A percentile compares a stretch with the other conserved stretches of the same genome.
Conservation (phyloP, 1,140 invertebrate genomes). For the Drosophila sp. region DNA sequence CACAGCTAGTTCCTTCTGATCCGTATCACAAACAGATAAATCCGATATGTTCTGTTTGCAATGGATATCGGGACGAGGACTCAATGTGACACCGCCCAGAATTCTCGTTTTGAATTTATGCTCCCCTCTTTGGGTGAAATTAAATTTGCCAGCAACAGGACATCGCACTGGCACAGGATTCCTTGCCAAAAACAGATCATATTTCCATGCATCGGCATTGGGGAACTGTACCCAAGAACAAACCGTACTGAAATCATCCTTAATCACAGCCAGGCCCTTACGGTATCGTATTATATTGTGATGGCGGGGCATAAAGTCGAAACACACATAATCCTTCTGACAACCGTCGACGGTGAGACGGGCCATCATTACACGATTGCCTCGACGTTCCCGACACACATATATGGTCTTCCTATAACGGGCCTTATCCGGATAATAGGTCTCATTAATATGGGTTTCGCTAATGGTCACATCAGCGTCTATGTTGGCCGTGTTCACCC, state of each 20-base stretch:
- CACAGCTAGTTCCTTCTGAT: constrained; percentile 96
- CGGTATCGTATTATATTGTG: constrained; percentile 97
- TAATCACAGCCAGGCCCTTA: constrained; percentile 94
- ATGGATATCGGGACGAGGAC: constrained; percentile 95
- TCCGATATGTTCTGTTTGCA: constrained; percentile 97
- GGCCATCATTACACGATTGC: constrained; percentile 96
- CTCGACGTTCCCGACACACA: constrained; percentile 95
- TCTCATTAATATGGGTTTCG: constrained; percentile 97
- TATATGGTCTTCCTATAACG: constrained; percentile 95
- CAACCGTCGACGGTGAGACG: constrained; percentile 97
- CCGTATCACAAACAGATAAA: constrained; percentile 95
- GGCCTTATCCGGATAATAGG: constrained; percentile 95
- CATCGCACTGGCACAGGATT: constrained; percentile 96
- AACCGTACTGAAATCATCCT: constrained; percentile 94
- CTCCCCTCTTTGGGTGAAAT: constrained; percentile 94
- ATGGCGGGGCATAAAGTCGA: constrained; percentile 97
- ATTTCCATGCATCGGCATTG: constrained; percentile 93
- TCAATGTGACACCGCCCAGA: constrained; percentile 95
- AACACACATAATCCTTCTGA: constrained; percentile 98
- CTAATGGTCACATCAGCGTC: constrained; percentile 97
- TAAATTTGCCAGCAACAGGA: constrained; percentile 97
- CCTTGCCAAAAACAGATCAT: constrained; percentile 93
- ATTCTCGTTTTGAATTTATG: constrained; percentile 96
- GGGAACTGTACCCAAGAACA: constrained; percentile 97
- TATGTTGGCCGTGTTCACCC: constrained; percentile 98